Evolutionary conservation across 2,797 vertebrate genomes (phyloP), one percentile per base, ranked within the genome.

Genomic region (Danio tinwini): DNA sequence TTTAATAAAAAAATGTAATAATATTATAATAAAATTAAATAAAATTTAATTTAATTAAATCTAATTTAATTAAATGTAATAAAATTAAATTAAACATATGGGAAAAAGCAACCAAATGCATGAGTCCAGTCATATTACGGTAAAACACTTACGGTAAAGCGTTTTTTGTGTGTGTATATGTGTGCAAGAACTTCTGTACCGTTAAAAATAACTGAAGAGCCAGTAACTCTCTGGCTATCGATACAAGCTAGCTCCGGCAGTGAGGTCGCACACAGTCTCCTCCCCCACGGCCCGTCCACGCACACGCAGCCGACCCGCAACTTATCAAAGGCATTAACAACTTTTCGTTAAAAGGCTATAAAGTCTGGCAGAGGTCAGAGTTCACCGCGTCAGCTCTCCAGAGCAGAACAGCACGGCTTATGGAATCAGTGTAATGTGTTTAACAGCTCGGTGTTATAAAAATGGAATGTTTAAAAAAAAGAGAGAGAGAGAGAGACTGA

Each of bases 261-360:
- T 73, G 70, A 84, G 81, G 64, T 83, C 83, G 77, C 67, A 84
- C 58, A 84, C 74, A 82, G 68, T 65, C 78, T 56, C 73, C 81
- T 78, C 82, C 79, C 67, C 75, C 59, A 71, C 78, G 69, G 61
- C 78, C 74, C 59, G 16, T 80, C 78, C 78, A 53, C 56, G 16
- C 84, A 84, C 82, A 85, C 59, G 59, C 63, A 56, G 68, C 73
- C 59, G 44, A 83, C 72, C 78, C 70, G 73, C 68, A 82, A 87
- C 81, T 82, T 83, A 86, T 85, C 78, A 81, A 59, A 82, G 83
- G 84, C 85, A 84, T 86, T 85, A 87, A 86, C 82, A 86, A 87
- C 81, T 87, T 88, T 85, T 76, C 74, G 83, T 84, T 82, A 84
- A 86, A 82, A 81, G 85, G 80, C 76, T 81, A 82, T 82, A 84